These are phyloP conservation scores for Microchirus variegatus DNA, from an alignment of 2,797 vertebrate species.

Conservation along the genomic window DNA sequence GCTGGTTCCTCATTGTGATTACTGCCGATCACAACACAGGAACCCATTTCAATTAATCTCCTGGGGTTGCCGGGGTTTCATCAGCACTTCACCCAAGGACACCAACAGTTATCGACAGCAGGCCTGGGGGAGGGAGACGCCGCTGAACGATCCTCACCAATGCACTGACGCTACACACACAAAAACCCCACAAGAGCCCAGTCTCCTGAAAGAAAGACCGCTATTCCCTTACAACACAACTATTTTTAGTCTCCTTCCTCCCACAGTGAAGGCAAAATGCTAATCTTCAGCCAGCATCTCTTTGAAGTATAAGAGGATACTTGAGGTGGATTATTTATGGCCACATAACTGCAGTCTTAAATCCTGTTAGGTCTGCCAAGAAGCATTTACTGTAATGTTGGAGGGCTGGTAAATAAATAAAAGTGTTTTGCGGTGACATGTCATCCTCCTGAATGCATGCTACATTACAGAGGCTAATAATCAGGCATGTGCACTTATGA, in stretches of 20 bases:
- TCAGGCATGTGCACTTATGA: slow-evolving; percentile 37
- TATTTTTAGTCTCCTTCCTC: slow-evolving; percentile 75
- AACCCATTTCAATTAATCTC: slow-evolving; percentile 56
- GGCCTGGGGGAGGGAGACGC: slow-evolving; percentile 14
- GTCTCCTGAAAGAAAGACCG: slow-evolving; percentile 34
- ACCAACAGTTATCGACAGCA: slow-evolving; percentile 44
- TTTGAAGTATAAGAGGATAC: slow-evolving; percentile 80
- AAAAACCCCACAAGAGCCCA: slow-evolving; percentile 35
- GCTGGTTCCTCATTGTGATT: slow-evolving; percentile 25
- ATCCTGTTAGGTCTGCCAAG: slow-evolving; percentile 71
- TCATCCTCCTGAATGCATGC: slow-evolving; percentile 32
- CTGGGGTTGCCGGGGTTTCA: slow-evolving; percentile 44
- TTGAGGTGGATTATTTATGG: slow-evolving; percentile 82
- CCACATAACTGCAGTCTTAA: slow-evolving; percentile 70
- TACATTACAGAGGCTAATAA: slow-evolving; percentile 54
- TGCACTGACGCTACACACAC: slow-evolving; percentile 24
- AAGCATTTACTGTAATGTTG: slow-evolving; percentile 36
- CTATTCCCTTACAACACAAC: slow-evolving; percentile 43
- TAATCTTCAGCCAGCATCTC: slow-evolving; percentile 77
- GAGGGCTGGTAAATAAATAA: slow-evolving; percentile 48
- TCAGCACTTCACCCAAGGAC: slow-evolving; percentile 58
- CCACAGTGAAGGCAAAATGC: slow-evolving; percentile 69
- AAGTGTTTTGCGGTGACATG: slow-evolving; percentile 19
- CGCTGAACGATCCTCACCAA: slow-evolving; percentile 23
- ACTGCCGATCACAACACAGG: slow-evolving; percentile 14